Conservation (phyloP, 2,888 invertebrate genomes). For the Tenthredo mesomela region DNA sequence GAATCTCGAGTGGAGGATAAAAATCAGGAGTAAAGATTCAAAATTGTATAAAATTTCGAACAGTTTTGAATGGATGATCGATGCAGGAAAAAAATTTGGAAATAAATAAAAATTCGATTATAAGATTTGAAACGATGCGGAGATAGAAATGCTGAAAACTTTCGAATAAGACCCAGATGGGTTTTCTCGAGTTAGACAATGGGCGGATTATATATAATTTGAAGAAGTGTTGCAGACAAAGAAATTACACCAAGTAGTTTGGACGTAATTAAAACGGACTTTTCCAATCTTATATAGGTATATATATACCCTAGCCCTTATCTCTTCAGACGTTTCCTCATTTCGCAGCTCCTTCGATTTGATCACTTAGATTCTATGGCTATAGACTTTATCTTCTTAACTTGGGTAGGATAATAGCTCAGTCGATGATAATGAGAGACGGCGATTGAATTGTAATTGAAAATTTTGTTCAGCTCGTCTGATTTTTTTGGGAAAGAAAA, state of each 20-base stretch:
- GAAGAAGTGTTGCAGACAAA: slow-evolving; percentile 19
- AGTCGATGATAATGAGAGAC: background rate
- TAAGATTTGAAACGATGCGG: no score
- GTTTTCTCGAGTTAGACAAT: background rate
- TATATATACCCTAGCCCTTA: background rate
- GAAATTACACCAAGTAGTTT: slow-evolving; percentile 21
- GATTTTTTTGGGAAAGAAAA: background rate
- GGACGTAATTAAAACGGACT: slow-evolving; percentile 42
- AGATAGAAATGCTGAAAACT: background rate
- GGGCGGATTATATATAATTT: background rate
- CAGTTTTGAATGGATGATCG: no score
- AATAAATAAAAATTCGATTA: no score
- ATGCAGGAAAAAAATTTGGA: no score
- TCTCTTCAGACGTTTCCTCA: slow-evolving; percentile 8
- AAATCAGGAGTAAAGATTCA: no score
- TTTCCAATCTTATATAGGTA: slow-evolving; percentile 33
- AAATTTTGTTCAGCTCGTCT: background rate
- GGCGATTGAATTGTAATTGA: background rate
- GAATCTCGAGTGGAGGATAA: no score
- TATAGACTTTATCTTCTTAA: background rate
- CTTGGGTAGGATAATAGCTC: background rate
- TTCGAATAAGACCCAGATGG: background rate
- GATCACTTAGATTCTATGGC: background rate
- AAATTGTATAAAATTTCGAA: no score
- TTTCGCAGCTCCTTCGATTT: slow-evolving; percentile 22